Evolutionary conservation across 2,888 invertebrate species (phyloP), one percentile per base, ranked within the genome.

Genomic region (Operophtera brumata): DNA sequence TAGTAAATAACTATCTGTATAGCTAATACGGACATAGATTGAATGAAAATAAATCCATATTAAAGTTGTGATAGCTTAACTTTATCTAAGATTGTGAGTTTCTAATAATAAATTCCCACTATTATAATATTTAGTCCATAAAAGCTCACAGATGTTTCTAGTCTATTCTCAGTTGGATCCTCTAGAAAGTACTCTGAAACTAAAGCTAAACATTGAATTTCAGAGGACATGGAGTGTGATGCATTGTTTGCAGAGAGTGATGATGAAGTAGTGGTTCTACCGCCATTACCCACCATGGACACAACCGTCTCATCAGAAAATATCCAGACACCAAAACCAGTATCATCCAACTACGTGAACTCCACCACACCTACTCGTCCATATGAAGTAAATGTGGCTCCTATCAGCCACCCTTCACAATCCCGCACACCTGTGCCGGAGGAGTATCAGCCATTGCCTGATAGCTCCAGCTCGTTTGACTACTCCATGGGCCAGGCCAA

Each of bases 181-280:
- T 20, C 4, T 20, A 20, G 20, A 20, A 20, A 20, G 20, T 20
- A 20, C 4, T 20, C 20, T n/a, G n/a, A n/a, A n/a, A 13, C 7
- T 2, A 13, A 13, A 9, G 4, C 7, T 36, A 36, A 25, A 14
- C 25, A 20, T 35, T 34, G 49, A 66, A 59, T 79, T 91, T 67
- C 89, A 87, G 92, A 92, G 66, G 92, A 93, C 71, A 92, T 93
- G 92, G 93, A 93, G 64, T 92, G 91, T 78, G 93, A 93, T 60
- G 91, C 92, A 61, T 80, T 93, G 54, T 93, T 93, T 81, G 93
- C 93, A 50, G 92, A 92, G 67, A 93, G 93, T 78, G 93, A 93
- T 75, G 92, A 92, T 65, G 93, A 93, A 65, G 89, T 92, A 59
- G 91, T 87, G 69, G 83, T 90, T 9, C 66, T 89, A 34, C 84